These are phyloP conservation scores for Caenorhabditis virilis DNA, from an alignment of 2,888 invertebrate species.

Conservation along the genomic window DNA sequence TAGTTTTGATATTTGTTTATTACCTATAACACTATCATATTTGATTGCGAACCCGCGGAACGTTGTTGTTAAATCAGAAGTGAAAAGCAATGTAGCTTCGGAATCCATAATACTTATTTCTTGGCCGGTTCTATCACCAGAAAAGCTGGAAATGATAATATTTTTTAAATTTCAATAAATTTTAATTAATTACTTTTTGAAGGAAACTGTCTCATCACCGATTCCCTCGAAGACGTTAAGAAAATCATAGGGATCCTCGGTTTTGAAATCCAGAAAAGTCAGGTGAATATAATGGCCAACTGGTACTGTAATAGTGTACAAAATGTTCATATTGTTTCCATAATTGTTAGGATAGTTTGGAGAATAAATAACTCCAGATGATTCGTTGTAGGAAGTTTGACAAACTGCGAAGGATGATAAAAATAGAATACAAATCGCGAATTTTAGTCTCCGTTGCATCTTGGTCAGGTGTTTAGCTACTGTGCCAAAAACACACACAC, in stretches of 20 bases:
- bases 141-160: neutral
- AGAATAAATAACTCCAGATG: conserved; percentile 33
- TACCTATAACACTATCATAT: conserved; percentile 26
- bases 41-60: conserved; percentile 42
- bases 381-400: too few species aligned
- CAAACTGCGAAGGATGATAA: too few species aligned
- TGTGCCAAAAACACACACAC: too few species aligned
- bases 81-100: conserved; percentile 31
- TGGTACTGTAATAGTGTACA: conserved; percentile 32
- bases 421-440: too few species aligned
- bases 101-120: neutral
- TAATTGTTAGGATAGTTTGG: conserved; percentile 44
- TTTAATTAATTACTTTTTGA: conserved; percentile 8
- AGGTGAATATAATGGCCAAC: conserved; percentile 35
- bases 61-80: conserved; percentile 29
- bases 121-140: neutral
- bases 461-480: too few species aligned
- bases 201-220: conserved; percentile 4
- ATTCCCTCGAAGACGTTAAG: conserved; percentile 18
- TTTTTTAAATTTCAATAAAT: neutral
- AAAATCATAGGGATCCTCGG: conserved; percentile 39
- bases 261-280: conserved; percentile 41
- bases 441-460: too few species aligned
- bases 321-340: conserved; percentile 25
- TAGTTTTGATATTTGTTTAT: neutral